A percentile compares a stretch with the other conserved stretches of the same genome.
These are phyloP conservation scores for Hyperopisus bebe DNA, from an alignment of 2,113 vertebrate species.

Conservation along the genomic window DNA sequence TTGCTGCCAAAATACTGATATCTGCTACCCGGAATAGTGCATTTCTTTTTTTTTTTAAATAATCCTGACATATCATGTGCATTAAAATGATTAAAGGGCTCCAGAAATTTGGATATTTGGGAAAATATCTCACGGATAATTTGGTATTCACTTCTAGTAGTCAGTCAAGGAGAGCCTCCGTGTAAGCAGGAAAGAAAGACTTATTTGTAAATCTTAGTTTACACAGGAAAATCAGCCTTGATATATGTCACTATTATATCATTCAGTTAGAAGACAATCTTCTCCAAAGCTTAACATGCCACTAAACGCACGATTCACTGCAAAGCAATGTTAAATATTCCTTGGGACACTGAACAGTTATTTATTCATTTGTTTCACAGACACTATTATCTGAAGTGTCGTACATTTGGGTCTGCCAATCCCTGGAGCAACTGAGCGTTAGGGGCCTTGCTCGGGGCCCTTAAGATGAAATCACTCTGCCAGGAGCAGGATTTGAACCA, in stretches of 20 bases:
- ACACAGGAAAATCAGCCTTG: neutral
- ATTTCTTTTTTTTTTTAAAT: neutral
- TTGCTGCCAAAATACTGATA: neutral
- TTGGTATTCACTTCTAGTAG: neutral
- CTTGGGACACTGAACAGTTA: neutral
- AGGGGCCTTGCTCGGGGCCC: neutral
- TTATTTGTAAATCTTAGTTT: neutral
- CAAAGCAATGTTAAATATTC: neutral
- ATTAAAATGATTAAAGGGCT: neutral
- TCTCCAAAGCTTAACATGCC: neutral
- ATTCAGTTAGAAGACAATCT: neutral
- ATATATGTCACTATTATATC: neutral
- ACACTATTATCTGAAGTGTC: neutral
- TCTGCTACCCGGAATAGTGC: neutral
- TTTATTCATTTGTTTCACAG: neutral
- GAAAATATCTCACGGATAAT: neutral
- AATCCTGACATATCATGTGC: neutral
- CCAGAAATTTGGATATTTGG: neutral
- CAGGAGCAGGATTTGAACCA: neutral
- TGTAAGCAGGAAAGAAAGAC: neutral
- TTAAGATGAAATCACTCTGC: neutral
- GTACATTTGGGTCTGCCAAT: neutral
- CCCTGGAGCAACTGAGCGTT: neutral
- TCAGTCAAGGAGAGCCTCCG: neutral
- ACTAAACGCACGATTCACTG: neutral